phyloP scores from a whole-genome alignment of 2,113 vertebrate species.

The Heloderma charlesbogerti region DNA sequence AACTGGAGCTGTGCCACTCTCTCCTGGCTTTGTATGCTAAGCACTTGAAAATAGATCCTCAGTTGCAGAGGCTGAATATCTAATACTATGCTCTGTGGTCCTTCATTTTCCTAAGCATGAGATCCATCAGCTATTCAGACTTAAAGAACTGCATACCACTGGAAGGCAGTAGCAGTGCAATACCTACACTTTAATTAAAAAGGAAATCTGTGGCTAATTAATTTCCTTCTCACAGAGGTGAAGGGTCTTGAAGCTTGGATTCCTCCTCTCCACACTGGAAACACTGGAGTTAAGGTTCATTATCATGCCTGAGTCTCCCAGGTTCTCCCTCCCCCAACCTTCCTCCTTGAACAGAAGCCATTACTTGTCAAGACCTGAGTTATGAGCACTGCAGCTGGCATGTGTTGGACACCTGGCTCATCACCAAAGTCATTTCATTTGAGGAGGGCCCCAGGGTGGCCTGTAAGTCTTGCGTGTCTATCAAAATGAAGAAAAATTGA shows the following conservation, averaged over 20 bases:
- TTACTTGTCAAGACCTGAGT: accelerated
- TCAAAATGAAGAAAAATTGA: not conserved
- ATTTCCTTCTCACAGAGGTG: not conserved
- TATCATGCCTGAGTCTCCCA: accelerated
- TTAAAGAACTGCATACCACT: accelerated
- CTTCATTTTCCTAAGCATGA: not conserved
- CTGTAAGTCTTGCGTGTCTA: not conserved
- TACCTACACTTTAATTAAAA: slow-evolving; percentile 25
- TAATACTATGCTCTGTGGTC: not conserved
- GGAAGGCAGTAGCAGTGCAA: not conserved
- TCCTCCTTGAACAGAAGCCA: not conserved
- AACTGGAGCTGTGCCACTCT: not conserved
- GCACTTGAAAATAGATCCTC: not conserved
- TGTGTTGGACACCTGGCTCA: not conserved
- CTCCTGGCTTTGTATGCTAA: not conserved
- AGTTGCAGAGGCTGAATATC: not conserved
- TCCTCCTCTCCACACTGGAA: not conserved
- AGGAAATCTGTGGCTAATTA: not conserved
- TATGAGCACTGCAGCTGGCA: not conserved
- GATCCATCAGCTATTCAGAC: not conserved
- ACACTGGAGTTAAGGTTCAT: not conserved
- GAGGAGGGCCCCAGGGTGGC: slow-evolving; percentile 16
- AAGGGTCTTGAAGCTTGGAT: accelerated
- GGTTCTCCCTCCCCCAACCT: not conserved
- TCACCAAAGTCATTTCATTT: not conserved